Conservation (phyloP, 2,888 invertebrate genomes). For the Lasioglossum zephyrum region DNA sequence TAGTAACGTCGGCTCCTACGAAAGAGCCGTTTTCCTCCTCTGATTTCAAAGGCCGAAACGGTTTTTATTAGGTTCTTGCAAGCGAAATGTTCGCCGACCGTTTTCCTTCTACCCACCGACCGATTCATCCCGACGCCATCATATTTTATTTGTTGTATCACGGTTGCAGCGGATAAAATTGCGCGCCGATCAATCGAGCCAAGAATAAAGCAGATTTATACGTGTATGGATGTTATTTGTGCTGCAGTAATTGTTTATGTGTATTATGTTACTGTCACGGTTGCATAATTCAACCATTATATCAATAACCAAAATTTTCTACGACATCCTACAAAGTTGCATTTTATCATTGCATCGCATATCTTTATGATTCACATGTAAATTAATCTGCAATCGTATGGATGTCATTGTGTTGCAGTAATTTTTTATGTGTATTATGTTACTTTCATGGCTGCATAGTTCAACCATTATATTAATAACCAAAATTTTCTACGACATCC, state of each 20-base stretch:
- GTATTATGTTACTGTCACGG: neutral
- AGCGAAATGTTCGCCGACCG: neutral
- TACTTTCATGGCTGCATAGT: neutral
- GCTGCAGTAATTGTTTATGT: neutral
- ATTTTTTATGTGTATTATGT: neutral
- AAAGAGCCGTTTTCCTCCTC: conserved; percentile 27
- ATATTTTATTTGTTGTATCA: neutral
- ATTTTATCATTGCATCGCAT: too few species aligned
- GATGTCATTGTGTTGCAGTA: neutral
- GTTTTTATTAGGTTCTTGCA: conserved; percentile 20
- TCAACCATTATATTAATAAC: neutral
- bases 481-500: too few species aligned
- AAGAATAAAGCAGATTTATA: neutral
- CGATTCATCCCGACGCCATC: neutral
- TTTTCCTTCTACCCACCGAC: neutral
- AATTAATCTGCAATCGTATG: too few species aligned
- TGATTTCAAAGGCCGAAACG: conserved; percentile 37
- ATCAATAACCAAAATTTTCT: too few species aligned
- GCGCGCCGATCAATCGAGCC: neutral
- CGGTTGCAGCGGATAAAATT: neutral
- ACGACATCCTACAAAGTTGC: too few species aligned
- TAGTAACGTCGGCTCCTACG: conserved; percentile 35
- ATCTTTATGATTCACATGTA: too few species aligned
- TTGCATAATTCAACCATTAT: neutral
- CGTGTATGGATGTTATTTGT: neutral